Evolutionary conservation across 2,888 invertebrate species (phyloP), one percentile per base, ranked within the genome.

Genomic region (Fragum whitleyi): DNA sequence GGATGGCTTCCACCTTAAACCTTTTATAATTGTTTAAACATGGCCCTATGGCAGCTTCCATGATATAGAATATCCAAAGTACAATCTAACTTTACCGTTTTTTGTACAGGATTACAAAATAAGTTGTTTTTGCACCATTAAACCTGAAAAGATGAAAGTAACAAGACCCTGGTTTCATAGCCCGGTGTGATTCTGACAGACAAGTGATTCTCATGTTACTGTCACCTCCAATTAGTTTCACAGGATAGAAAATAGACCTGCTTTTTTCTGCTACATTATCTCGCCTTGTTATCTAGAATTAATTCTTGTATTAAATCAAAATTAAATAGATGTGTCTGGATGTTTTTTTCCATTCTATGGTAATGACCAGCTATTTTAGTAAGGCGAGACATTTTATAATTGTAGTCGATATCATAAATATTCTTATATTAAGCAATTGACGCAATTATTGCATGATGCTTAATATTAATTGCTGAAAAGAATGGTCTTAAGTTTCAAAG

Each of bases 171-270:
- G n/a, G n/a, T 65, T 32, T 65, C 61, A 23, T 23, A 26, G 26
- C 26, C 16, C 65, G 42, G 65, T 65, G 65, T 65, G 65, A 65
- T 65, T 65, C 65, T 65, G 65, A 65, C 65, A 42, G 65, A 65
- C 65, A 65, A 26, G 65, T 65, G 42, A 65, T 65, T 65, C 65
- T 65, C 65, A 65, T 65, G 65, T 65, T 65, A 42, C 65, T 65
- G 65, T 65, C 65, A 65, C n/a, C 42, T 23, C 21, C 65, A 42
- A 65, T 42, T 21, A 36, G 42, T 65, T 29, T 42, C 65, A 65
- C 42, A 5, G 9, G n/a, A n/a, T 16, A 32, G 23, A 21, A 21
- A 21, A 21, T 26, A 21, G 23, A 21, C 26, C 23, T 26, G 23
- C 14, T 61, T 61, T 61, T 57, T 61, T 61, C 28, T n/a, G 32